phyloP scores from a whole-genome alignment of 2,888 invertebrate genomes.

The Lasioglossum figueresi region DNA sequence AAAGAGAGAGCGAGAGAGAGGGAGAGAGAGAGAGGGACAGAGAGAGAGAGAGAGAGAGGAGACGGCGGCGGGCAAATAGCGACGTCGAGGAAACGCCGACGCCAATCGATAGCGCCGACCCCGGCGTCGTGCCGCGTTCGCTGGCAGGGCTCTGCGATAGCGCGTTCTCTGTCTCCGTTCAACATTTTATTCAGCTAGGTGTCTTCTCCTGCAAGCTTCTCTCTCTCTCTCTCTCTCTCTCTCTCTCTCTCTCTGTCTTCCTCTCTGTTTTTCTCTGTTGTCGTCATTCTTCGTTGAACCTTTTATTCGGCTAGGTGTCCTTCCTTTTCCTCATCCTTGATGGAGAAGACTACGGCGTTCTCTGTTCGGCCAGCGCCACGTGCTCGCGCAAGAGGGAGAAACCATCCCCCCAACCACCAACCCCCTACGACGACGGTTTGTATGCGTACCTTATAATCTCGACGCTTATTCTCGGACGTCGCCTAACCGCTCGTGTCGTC shows the following conservation, averaged over 20 bases:
- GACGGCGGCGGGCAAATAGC: constrained; percentile 69
- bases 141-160: constrained; percentile 73
- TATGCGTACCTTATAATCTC: constrained; percentile 56
- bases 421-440: constrained; percentile 39
- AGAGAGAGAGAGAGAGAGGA: constrained; percentile 7
- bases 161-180: constrained; percentile 37
- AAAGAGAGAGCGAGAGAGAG: constrained; percentile 1
- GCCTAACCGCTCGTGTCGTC: constrained; percentile 56
- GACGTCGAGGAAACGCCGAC: constrained; percentile 75
- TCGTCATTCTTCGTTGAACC: neutral
- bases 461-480: constrained; percentile 61
- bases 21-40: constrained; percentile 17
- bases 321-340: neutral
- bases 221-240: neutral
- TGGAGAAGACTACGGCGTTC: neutral
- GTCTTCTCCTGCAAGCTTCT: neutral
- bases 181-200: no score
- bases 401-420: constrained; percentile 7
- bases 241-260: no score
- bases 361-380: constrained; percentile 18
- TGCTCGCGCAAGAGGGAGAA: constrained; percentile 14
- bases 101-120: constrained; percentile 82
- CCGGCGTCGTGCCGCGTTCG: constrained; percentile 69
- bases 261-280: neutral
- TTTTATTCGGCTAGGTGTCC: constrained; percentile 1